phyloP scores from a whole-genome alignment of 2,113 vertebrate species.

The Parus major region DNA sequence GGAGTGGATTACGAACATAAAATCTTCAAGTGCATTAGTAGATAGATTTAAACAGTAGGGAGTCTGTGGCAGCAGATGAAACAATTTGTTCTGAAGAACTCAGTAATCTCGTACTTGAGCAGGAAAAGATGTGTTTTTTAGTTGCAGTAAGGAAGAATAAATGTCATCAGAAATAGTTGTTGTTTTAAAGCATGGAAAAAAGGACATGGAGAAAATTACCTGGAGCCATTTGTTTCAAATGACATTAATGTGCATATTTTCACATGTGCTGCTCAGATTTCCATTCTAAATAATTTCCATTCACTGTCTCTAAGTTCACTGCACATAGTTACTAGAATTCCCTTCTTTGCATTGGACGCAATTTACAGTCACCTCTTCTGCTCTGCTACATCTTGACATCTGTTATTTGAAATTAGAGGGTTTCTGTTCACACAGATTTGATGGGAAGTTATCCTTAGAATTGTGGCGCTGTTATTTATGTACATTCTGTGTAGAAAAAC shows the following conservation, averaged over 20 bases:
- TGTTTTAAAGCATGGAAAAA: not conserved
- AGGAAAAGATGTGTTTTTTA: not conserved
- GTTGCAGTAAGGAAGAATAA: not conserved
- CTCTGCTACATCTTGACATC: not conserved
- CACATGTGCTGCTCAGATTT: not conserved
- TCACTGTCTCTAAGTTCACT: not conserved
- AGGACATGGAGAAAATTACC: not conserved
- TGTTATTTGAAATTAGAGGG: not conserved
- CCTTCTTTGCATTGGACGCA: not conserved
- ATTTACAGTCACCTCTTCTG: not conserved
- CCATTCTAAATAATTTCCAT: not conserved
- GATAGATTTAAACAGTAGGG: not conserved
- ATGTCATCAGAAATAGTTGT: not conserved
- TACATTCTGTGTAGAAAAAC: not conserved
- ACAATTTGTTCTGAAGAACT: not conserved
- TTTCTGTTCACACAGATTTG: not conserved
- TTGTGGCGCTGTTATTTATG: not conserved
- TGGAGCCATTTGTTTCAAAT: not conserved
- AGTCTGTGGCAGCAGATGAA: not conserved
- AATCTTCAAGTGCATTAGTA: not conserved
- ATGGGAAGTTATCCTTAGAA: not conserved
- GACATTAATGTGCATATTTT: not conserved
- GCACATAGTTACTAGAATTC: not conserved
- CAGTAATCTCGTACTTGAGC: not conserved
- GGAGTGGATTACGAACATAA: not conserved